Conservation (phyloP, 2,888 invertebrate species). For the Artemia sinica region DNA sequence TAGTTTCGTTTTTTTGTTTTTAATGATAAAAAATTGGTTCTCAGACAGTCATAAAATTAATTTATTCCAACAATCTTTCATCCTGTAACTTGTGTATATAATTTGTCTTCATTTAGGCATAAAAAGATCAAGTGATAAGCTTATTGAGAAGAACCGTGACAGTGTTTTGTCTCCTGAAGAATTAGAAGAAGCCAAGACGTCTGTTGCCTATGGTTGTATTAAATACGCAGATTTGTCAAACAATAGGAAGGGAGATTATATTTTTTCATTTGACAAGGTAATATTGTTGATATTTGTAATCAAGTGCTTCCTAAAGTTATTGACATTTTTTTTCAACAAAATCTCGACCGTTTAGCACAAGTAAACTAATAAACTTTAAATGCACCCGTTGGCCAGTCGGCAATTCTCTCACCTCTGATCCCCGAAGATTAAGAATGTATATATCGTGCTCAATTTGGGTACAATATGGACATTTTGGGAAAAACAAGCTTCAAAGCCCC, state of each 20-base stretch:
- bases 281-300: conserved; percentile 15
- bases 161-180: conserved; percentile 63
- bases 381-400: not conserved
- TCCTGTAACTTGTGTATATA: no score
- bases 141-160: conserved; percentile 70
- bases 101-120: conserved; percentile 36
- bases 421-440: no score
- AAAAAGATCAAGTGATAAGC: conserved; percentile 57
- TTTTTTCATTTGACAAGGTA: conserved; percentile 88
- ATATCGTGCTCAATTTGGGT: no score
- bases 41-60: no score
- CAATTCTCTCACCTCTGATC: no score
- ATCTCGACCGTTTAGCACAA: no score
- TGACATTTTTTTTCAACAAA: no score
- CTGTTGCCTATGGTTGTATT: conserved; percentile 93
- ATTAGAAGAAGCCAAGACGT: conserved; percentile 61
- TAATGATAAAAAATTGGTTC: no score
- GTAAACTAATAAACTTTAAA: no score
- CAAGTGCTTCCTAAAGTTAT: conserved; percentile 12
- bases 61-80: no score
- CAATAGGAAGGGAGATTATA: conserved; percentile 78
- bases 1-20: not conserved
- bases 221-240: conserved; percentile 94
- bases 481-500: no score
- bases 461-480: no score